Percentiles rank a stretch among this genome's conserved stretches.
Conservation (phyloP, 2,888 invertebrate species). For the Lydus trimaculatus region DNA sequence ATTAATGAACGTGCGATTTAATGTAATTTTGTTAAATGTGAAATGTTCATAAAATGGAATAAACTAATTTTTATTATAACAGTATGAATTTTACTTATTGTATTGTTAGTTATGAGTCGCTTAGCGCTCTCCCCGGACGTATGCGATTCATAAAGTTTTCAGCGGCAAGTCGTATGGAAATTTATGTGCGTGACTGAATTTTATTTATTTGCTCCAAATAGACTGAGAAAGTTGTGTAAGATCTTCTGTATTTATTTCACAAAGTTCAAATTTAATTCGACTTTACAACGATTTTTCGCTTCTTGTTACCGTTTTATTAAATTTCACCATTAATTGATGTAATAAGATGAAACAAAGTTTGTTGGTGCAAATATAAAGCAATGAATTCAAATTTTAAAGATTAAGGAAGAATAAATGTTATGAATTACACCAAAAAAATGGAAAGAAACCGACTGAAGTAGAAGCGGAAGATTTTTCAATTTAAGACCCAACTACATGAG, state of each 20-base stretch:
- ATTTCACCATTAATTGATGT: not conserved
- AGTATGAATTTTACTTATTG: not conserved
- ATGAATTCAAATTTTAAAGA: too few species aligned
- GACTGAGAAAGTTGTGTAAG: conserved; percentile 4
- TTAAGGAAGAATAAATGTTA: too few species aligned
- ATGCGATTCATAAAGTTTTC: conserved; percentile 20
- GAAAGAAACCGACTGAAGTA: too few species aligned
- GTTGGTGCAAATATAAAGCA: too few species aligned
- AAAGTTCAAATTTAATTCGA: conserved; percentile 12
- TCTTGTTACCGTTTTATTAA: not conserved
- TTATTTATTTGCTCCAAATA: conserved; percentile 22
- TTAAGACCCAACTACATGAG: conserved; percentile 14
- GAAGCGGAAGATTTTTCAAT: conserved; percentile 1
- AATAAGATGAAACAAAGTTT: too few species aligned
- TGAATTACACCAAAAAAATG: too few species aligned
- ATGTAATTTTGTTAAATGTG: conserved; percentile 3
- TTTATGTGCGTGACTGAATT: conserved; percentile 25
- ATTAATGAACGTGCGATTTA: conserved; percentile 11
- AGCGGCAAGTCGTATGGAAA: conserved; percentile 29
- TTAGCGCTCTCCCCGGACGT: conserved; percentile 11
- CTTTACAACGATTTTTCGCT: conserved; percentile 16
- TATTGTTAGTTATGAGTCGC: conserved; percentile 19
- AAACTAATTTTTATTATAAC: conserved; percentile 10
- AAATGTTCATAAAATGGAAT: not conserved
- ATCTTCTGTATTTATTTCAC: conserved; percentile 16